Evolutionary conservation across 2,797 vertebrate genomes (phyloP), one percentile per base, ranked within the genome.

Genomic region (Cynodonichthys magdalenae): DNA sequence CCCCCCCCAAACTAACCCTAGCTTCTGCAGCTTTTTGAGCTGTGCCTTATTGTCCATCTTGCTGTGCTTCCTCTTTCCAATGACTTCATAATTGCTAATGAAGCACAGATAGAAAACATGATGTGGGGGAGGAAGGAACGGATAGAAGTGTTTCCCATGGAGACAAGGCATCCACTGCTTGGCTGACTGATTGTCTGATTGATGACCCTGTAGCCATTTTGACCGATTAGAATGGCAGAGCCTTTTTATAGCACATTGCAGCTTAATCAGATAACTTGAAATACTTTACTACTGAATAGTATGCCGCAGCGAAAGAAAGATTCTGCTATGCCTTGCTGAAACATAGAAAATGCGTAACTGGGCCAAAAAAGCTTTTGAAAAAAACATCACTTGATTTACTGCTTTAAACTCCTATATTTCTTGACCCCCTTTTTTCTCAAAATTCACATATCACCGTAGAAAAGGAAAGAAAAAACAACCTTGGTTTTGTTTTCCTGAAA

Each of bases 11-110:
- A n/a, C n/a, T n/a, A n/a, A n/a, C 34, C 49, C 5, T 34, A 9
- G n/a, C 15, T 39, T 46, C 41, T 49, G 64, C 19, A 29, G 59
- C 71, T 74, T 63, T 59, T 46, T 82, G 69, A 86, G 61, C 77
- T 81, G 63, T 66, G 59, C 56, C 59, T 79, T 69, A 82, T 69
- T 77, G 60, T 80, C 53, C 76, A 74, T 87, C 75, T 78, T 65
- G 66, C 76, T 58, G 63, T 76, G 74, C 85, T 84, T 77, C 81
- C 79, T 58, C 4, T 86, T 81, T 79, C 73, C 84, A 87, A 82
- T 81, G 66, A 66, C 86, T 83, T 76, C 71, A 77, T 84, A 79
- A 90, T 86, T 82, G 78, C 81, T 87, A 89, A 88, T 84, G 81
- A 87, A 84, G 75, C 79, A 75, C 75, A 70, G 71, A 73, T 51